phyloP scores from a whole-genome alignment of 2,888 invertebrate species.

The Noctua comes region DNA sequence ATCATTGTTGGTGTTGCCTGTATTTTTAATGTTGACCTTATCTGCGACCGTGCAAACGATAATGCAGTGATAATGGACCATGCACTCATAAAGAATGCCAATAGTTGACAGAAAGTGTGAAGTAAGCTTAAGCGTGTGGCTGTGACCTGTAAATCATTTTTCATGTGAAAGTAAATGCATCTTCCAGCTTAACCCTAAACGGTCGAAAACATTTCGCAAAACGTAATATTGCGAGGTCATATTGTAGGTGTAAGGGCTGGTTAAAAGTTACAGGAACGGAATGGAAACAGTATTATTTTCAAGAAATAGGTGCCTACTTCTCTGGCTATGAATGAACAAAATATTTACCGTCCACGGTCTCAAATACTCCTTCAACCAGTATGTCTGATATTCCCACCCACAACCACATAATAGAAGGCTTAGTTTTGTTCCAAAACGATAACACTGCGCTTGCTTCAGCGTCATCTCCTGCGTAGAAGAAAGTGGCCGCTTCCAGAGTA shows the following conservation, averaged over 20 bases:
- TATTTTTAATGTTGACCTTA: background rate
- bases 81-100: background rate
- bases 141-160: background rate
- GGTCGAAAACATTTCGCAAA: no score
- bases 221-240: no score
- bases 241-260: no score
- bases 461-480: slow-evolving; percentile 22
- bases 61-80: background rate
- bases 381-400: slow-evolving; percentile 63
- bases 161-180: no score
- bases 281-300: background rate
- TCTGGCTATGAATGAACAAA: background rate
- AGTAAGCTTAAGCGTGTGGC: no score
- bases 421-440: slow-evolving; percentile 21
- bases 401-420: slow-evolving; percentile 6
- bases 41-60: background rate
- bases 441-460: slow-evolving; percentile 19
- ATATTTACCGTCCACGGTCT: slow-evolving; percentile 66
- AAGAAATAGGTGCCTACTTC: background rate
- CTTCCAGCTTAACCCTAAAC: no score
- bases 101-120: background rate
- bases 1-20: background rate
- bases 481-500: slow-evolving; percentile 30
- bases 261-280: background rate
- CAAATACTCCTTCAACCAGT: slow-evolving; percentile 36